These are phyloP conservation scores for Calycopis cecrops DNA, from an alignment of 1,140 invertebrate species.

Conservation along the genomic window DNA sequence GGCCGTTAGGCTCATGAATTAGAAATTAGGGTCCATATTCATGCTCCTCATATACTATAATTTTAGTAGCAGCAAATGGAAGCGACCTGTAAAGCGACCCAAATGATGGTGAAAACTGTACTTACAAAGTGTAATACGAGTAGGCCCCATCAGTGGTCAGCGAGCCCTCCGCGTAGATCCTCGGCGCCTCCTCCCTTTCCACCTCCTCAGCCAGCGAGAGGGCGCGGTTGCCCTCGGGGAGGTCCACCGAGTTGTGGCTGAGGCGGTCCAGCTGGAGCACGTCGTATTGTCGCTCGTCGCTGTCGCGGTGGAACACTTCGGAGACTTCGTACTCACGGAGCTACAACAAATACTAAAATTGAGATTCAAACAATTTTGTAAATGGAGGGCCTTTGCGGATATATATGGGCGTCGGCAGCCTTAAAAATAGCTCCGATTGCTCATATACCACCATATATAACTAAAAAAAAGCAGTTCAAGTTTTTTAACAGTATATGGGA, in stretches of 20 bases:
- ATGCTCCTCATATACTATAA: too few species aligned
- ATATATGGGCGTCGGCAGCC: too few species aligned
- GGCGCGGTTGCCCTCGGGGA: conserved; percentile 83
- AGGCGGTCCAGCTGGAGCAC: conserved; percentile 80
- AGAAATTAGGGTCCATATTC: too few species aligned
- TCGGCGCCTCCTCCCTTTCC: conserved; percentile 79
- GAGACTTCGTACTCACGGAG: conserved; percentile 90
- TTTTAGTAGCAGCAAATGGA: too few species aligned
- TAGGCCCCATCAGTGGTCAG: conserved; percentile 64
- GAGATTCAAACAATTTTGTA: too few species aligned
- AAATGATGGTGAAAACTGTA: background rate
- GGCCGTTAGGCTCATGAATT: too few species aligned
- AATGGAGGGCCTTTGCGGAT: too few species aligned
- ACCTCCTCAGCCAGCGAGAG: conserved; percentile 86
- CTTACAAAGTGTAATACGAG: conserved; percentile 62
- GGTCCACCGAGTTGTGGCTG: conserved; percentile 78
- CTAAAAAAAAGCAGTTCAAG: too few species aligned
- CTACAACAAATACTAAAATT: conserved; percentile 75
- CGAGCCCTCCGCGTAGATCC: conserved; percentile 57
- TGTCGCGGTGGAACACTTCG: conserved; percentile 87
- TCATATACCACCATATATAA: too few species aligned
- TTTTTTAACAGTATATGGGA: too few species aligned
- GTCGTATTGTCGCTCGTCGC: conserved; percentile 87
- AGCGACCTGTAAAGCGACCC: background rate
- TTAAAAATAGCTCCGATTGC: too few species aligned